A percentile compares a stretch with the other conserved stretches of the same genome.
These are phyloP conservation scores for Euplagia quadripunctaria DNA, from an alignment of 2,888 invertebrate species.

Conservation along the genomic window DNA sequence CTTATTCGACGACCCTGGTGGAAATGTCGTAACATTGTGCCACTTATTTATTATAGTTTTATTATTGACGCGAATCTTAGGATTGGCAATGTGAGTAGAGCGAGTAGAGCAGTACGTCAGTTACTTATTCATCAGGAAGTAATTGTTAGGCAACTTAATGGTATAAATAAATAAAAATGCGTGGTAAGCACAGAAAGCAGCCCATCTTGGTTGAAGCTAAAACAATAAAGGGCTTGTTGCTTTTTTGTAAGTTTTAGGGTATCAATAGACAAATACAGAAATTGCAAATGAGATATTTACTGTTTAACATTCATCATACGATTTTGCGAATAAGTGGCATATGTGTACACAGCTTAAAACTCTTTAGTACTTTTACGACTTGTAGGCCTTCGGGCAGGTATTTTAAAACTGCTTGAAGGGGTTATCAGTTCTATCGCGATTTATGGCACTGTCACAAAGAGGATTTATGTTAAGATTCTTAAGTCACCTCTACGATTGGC, in stretches of 20 bases:
- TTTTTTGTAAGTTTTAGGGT: not conserved
- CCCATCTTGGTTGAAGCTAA: no score
- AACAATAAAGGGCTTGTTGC: no score
- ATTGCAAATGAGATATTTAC: not conserved
- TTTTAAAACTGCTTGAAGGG: conserved; percentile 50
- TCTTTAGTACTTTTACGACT: conserved; percentile 34
- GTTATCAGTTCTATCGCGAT: conserved; percentile 49
- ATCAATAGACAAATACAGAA: not conserved
- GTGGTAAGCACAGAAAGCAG: no score
- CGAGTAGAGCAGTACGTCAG: no score
- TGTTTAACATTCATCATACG: not conserved
- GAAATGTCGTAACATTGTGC: no score
- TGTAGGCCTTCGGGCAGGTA: conserved; percentile 33
- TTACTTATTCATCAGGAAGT: no score
- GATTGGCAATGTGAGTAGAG: no score
- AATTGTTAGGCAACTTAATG: no score
- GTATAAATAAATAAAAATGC: no score
- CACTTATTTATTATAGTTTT: no score
- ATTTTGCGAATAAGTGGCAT: not conserved
- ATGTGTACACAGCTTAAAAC: not conserved
- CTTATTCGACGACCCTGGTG: no score
- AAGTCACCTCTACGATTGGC: conserved; percentile 9
- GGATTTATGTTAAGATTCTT: conserved; percentile 44
- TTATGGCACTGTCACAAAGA: conserved; percentile 46
- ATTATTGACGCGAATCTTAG: no score